phyloP scores from a whole-genome alignment of 2,888 invertebrate species.

The Abscondita cerata region DNA sequence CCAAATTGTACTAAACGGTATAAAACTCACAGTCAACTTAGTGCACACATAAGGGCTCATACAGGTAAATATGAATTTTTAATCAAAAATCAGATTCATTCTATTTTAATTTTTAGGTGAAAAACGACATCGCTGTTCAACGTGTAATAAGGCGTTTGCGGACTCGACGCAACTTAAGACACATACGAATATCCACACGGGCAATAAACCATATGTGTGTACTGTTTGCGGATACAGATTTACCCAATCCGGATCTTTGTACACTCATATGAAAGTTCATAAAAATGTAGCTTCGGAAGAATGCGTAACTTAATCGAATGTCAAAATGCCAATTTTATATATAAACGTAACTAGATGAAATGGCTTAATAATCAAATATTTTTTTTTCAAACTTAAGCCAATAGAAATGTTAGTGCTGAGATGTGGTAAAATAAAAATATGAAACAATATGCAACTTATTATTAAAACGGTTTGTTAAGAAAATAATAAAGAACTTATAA shows the following conservation, averaged over 20 bases:
- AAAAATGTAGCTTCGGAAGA: too few relatives aligned
- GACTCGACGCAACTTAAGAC: slow-evolving; percentile 44
- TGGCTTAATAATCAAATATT: too few relatives aligned
- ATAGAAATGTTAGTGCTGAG: too few relatives aligned
- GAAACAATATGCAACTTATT: too few relatives aligned
- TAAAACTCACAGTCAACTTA: slow-evolving; percentile 46
- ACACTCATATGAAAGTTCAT: slow-evolving; percentile 44
- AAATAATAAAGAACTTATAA: too few relatives aligned
- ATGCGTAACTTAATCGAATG: background rate
- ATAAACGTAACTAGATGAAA: too few relatives aligned
- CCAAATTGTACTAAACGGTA: slow-evolving; percentile 44
- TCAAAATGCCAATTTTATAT: background rate
- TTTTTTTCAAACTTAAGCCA: too few relatives aligned
- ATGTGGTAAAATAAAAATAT: too few relatives aligned
- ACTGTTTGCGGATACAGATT: slow-evolving; percentile 42
- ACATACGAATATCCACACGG: slow-evolving; percentile 45
- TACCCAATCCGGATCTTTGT: slow-evolving; percentile 45
- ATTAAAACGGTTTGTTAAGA: too few relatives aligned
- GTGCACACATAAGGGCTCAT: slow-evolving; percentile 44
- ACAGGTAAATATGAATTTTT: slow-evolving; percentile 40
- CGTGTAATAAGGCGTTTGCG: slow-evolving; percentile 44
- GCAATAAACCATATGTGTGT: slow-evolving; percentile 44
- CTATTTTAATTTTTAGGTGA: slow-evolving; percentile 38
- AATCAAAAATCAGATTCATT: too few relatives aligned
- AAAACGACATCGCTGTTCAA: slow-evolving; percentile 43